Base-by-base conservation (phyloP, 2,888 invertebrate genomes). In the Cantharis flavilabris region DNA sequence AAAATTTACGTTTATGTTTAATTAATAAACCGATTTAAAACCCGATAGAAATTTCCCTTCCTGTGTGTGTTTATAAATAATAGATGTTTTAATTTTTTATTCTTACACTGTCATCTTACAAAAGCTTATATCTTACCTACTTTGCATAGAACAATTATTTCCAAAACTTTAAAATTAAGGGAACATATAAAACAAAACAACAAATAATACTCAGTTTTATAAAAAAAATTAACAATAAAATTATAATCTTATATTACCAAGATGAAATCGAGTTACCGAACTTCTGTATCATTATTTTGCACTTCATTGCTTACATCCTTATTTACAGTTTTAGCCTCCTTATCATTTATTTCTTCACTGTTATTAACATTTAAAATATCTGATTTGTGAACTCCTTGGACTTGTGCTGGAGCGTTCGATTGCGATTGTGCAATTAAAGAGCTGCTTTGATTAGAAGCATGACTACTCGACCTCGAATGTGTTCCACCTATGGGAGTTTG, bases 391-490 rank as follows among this genome's bases (percentile, higher is more conserved):
- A 75, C 72, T 71, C 18, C 62, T 14, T 67, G 67, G 1, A 30
- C 26, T 26, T 74, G 74, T 62, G 72, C 20, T 11, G 72, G 13
- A 14, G 73, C 28, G 13, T 23, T 70, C 16, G 26, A 18, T 70
- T 26, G 70, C 13, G 65, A 18, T 73, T 26, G 70, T 13, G 65
- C 62, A 13, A 33, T 33, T 18, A 63, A 11, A 9, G 77, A 72
- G 23, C 62, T 67, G 65, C 76, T 76, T 71, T 79, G 79, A 74
- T 65, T 79, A 33, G 82, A 82, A 20, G 87, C 90, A 83, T 93
- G 92, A 86, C 93, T 93, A 76, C 92, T 92, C 49, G 91, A 92
- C 78, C 93, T 89, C 74, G 92, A 93, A 86, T 93, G 93, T 80
- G 89, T 90, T 9, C 88, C 88, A 20, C 91, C 90, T 3, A 94